Evolutionary conservation across 2,888 invertebrate species (phyloP).

Genomic region (Erannis defoliaria): DNA sequence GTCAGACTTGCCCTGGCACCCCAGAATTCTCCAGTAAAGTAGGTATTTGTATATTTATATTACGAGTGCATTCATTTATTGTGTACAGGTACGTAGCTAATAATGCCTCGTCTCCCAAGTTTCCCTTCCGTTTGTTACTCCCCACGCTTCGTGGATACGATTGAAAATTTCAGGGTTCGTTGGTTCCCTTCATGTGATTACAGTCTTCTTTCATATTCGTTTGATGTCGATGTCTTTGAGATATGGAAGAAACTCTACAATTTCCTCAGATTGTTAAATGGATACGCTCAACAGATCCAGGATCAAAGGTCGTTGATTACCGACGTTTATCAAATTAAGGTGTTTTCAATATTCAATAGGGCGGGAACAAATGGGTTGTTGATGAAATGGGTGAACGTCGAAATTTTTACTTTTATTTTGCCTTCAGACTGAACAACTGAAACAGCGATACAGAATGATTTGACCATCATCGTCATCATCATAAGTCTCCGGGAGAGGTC

Average conservation of each 20-base stretch:
- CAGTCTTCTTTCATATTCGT: constrained; percentile 25
- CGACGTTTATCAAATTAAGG: constrained; percentile 13
- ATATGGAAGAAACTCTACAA: constrained; percentile 25
- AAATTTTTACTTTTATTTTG: neutral
- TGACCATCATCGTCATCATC: no score
- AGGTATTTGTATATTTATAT: no score
- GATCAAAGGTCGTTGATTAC: constrained; percentile 18
- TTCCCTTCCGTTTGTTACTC: constrained; percentile 13
- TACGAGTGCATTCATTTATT: neutral
- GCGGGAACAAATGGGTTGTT: constrained; percentile 2
- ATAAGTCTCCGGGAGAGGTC: no score
- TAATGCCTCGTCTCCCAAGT: neutral
- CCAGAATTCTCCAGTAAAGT: no score
- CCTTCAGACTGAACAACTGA: no score
- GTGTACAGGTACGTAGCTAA: neutral
- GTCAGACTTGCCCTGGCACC: no score
- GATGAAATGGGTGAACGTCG: neutral
- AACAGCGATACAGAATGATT: no score
- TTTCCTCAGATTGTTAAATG: constrained; percentile 17
- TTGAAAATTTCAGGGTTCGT: constrained; percentile 36
- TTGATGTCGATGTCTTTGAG: constrained; percentile 36
- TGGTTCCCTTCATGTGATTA: constrained; percentile 31
- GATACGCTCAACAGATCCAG: constrained; percentile 13
- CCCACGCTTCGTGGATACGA: constrained; percentile 3
- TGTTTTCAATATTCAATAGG: constrained; percentile 9